phyloP scores from a whole-genome alignment of 2,113 vertebrate species.

The Steatornis caripensis region DNA sequence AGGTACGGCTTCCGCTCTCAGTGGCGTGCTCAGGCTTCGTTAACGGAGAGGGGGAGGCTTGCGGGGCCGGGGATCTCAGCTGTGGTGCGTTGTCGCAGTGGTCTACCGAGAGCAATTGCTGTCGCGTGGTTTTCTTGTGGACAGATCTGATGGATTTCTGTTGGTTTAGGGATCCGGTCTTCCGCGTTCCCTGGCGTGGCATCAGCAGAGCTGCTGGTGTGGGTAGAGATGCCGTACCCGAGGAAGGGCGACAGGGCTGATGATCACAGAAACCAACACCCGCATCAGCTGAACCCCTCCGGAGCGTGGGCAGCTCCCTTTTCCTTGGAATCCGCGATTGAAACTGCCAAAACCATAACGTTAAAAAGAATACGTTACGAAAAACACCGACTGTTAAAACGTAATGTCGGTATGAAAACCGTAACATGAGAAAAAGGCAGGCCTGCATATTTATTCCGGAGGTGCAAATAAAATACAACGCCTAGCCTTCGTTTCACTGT shows the following conservation, averaged over 20 bases:
- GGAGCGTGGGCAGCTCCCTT: rapidly evolving
- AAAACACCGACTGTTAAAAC: background rate
- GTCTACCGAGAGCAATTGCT: background rate
- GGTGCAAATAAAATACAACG: background rate
- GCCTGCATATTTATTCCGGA: background rate
- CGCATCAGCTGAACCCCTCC: too few species aligned
- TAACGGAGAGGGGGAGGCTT: background rate
- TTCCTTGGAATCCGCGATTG: background rate
- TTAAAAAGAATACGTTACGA: background rate
- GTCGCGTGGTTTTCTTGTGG: background rate
- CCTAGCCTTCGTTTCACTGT: background rate
- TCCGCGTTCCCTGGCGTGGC: background rate
- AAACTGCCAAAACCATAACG: background rate
- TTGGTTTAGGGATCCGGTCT: background rate
- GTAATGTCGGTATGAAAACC: background rate
- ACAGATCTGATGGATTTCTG: background rate
- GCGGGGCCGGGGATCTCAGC: background rate
- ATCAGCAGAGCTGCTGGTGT: background rate
- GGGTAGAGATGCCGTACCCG: rapidly evolving
- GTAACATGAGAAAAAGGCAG: background rate
- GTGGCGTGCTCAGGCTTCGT: rapidly evolving
- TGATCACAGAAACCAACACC: background rate
- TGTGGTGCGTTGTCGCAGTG: rapidly evolving
- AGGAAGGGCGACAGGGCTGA: rapidly evolving
- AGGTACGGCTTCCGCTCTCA: background rate